Conservation (phyloP, 1,140 invertebrate species). For the Kradibia gibbosae region DNA sequence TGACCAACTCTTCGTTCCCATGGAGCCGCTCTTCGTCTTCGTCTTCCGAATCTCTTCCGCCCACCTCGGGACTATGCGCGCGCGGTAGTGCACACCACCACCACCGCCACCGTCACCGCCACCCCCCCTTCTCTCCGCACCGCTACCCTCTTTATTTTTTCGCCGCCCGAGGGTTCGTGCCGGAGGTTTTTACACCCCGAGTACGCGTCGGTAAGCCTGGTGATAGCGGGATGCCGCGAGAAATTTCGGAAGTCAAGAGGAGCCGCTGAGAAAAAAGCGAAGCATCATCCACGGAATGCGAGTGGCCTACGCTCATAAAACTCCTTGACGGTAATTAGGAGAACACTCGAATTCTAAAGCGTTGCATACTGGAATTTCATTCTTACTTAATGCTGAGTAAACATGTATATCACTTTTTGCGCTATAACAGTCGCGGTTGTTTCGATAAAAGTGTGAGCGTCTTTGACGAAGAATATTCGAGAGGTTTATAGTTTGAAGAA, state of each 20-base stretch:
- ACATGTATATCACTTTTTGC: conserved; percentile 11
- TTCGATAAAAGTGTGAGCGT: too few species aligned
- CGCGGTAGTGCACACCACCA: not conserved
- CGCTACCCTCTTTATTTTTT: conserved; percentile 38
- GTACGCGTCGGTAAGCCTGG: not conserved
- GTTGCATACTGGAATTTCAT: conserved; percentile 3
- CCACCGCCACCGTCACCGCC: too few species aligned
- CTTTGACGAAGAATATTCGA: not conserved
- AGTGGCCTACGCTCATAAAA: conserved; percentile 30
- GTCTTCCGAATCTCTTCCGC: conserved; percentile 39
- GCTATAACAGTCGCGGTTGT: not conserved
- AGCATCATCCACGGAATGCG: not conserved
- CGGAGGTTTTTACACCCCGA: conserved; percentile 28
- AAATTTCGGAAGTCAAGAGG: conserved; percentile 51
- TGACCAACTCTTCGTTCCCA: conserved; percentile 28
- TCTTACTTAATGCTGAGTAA: conserved; percentile 29
- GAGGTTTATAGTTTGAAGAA: not conserved
- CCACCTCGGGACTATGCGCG: conserved; percentile 1
- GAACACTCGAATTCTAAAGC: not conserved
- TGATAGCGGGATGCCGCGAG: conserved; percentile 33
- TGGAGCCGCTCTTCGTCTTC: conserved; percentile 17
- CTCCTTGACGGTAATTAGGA: conserved; percentile 34
- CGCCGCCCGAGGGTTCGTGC: conserved; percentile 42
- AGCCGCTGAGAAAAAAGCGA: conserved; percentile 16
- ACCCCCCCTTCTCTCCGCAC: conserved; percentile 28